A percentile compares a stretch with the other conserved stretches of the same genome.
phyloP scores from a whole-genome alignment of 1,140 invertebrate genomes.

The Ylistrum balloti region DNA sequence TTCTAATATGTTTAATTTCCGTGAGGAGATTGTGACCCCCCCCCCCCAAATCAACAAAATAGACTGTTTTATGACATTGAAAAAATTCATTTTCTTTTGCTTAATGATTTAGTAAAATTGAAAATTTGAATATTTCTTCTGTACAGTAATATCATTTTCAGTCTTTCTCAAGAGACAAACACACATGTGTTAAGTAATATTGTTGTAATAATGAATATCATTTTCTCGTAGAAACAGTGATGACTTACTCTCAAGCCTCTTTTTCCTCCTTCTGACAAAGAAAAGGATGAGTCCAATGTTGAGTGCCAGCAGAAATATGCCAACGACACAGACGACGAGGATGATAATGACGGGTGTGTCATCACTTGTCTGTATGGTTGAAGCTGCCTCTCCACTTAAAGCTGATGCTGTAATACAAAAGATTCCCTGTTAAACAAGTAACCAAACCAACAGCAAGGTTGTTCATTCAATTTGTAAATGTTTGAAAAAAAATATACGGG shows the following conservation, averaged over 20 bases:
- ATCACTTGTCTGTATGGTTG: conserved; percentile 71
- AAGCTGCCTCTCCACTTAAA: conserved; percentile 63
- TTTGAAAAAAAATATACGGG: too few relatives aligned
- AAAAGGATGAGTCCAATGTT: conserved; percentile 92
- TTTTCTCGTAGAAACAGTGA: neutral
- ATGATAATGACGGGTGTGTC: conserved; percentile 91
- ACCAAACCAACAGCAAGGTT: too few relatives aligned
- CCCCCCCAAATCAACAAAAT: too few relatives aligned
- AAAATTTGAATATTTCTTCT: too few relatives aligned
- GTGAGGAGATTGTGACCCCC: too few relatives aligned
- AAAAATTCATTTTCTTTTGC: too few relatives aligned
- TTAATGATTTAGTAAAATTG: too few relatives aligned
- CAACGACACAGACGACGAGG: conserved; percentile 91
- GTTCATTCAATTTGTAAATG: too few relatives aligned
- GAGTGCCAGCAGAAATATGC: conserved; percentile 89
- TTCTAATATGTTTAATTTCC: too few relatives aligned
- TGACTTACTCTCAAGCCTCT: conserved; percentile 83
- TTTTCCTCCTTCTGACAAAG: conserved; percentile 90
- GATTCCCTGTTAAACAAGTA: neutral
- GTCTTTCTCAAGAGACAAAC: too few relatives aligned
- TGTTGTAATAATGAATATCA: neutral
- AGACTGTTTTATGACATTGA: too few relatives aligned
- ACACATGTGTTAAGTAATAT: neutral
- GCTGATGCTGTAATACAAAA: conserved; percentile 72
- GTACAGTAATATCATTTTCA: too few relatives aligned